Conservation (phyloP, 1,140 invertebrate species). For the Drosophila novamexicana region DNA sequence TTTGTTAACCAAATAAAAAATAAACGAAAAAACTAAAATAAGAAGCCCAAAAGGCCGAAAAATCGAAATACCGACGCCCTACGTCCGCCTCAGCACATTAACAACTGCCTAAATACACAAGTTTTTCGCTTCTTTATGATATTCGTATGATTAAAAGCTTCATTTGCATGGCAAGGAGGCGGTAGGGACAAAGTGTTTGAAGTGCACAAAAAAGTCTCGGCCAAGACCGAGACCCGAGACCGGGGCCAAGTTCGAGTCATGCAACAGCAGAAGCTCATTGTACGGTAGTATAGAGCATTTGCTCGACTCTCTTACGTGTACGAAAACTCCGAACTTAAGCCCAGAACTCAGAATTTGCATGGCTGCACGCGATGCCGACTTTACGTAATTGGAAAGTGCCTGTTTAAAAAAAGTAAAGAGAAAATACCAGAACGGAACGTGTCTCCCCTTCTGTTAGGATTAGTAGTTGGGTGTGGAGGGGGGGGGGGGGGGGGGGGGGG, state of each 20-base stretch:
- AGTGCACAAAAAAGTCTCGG: conserved; percentile 26
- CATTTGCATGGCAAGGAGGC: conserved; percentile 56
- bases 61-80: conserved; percentile 11
- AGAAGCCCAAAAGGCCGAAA: conserved; percentile 4
- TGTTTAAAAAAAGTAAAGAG: conserved; percentile 1
- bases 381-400: conserved; percentile 79
- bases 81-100: conserved; percentile 62
- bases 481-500: neutral
- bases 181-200: conserved; percentile 36
- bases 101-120: conserved; percentile 76
- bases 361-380: conserved; percentile 65
- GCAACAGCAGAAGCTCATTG: conserved; percentile 66
- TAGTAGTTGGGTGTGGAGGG: neutral
- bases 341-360: conserved; percentile 48
- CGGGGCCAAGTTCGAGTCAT: conserved; percentile 59
- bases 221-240: conserved; percentile 36
- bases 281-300: conserved; percentile 41
- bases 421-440: conserved; percentile 21
- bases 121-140: conserved; percentile 48
- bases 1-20: conserved; percentile 23
- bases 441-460: neutral
- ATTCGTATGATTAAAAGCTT: conserved; percentile 66
- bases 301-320: too few species aligned
- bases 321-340: conserved; percentile 15
- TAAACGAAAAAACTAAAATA: neutral